These are phyloP conservation scores for Brachirus orientalis DNA, from an alignment of 2,113 vertebrate species.

Conservation along the genomic window DNA sequence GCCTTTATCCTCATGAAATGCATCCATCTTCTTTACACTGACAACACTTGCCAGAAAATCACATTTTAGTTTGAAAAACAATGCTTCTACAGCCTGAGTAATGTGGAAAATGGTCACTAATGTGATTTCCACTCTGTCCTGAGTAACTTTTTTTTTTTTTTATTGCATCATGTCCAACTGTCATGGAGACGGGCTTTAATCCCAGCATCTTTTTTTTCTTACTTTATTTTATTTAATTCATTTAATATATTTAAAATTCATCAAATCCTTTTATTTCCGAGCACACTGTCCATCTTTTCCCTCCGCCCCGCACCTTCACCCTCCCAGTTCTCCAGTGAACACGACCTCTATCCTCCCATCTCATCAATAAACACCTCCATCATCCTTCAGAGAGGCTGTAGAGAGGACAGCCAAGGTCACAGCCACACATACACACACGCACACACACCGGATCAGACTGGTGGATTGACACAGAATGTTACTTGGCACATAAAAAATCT, in stretches of 20 bases:
- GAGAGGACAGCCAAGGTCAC: conserved; percentile 34
- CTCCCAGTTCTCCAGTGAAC: not conserved
- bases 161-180: too few relatives aligned
- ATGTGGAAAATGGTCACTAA: too few relatives aligned
- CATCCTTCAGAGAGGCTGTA: conserved; percentile 22
- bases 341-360: not conserved
- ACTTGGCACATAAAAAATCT: conserved; percentile 36
- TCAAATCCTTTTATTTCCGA: not conserved
- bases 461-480: conserved; percentile 40
- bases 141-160: too few relatives aligned
- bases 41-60: too few relatives aligned
- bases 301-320: not conserved
- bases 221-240: too few relatives aligned
- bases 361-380: conserved; percentile 36
- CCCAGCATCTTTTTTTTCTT: not conserved
- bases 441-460: not conserved
- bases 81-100: too few relatives aligned
- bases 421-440: not conserved
- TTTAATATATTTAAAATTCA: not conserved
- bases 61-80: too few relatives aligned
- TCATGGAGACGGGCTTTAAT: too few relatives aligned
- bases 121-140: too few relatives aligned
- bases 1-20: not conserved
- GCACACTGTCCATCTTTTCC: not conserved
- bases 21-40: not conserved